Evolutionary conservation across 2,888 invertebrate genomes (phyloP).

Genomic region (Cacoxenus indagator): DNA sequence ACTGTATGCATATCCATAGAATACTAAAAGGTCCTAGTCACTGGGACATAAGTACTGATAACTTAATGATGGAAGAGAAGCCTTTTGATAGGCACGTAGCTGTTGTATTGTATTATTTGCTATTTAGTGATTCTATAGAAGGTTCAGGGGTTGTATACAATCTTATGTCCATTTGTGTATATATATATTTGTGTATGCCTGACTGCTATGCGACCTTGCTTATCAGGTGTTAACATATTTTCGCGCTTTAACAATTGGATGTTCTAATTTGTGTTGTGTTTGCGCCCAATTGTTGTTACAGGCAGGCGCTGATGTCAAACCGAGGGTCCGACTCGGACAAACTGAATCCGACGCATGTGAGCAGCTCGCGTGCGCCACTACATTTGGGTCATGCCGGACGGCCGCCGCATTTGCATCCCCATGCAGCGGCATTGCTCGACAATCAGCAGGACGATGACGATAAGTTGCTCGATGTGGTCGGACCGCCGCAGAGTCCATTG

Average conservation of each 20-base stretch:
- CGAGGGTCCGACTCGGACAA: constrained; percentile 72
- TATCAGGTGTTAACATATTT: too few relatives aligned
- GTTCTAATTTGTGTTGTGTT: constrained; percentile 68
- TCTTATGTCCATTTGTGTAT: too few relatives aligned
- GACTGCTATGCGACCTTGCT: too few relatives aligned
- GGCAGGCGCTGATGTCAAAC: constrained; percentile 77
- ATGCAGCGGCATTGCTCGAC: constrained; percentile 63
- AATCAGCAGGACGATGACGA: constrained; percentile 84
- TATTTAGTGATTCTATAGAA: too few relatives aligned
- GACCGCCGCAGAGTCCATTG: constrained; percentile 86
- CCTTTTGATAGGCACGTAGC: too few relatives aligned
- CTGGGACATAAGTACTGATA: too few relatives aligned
- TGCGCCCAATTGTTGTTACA: constrained; percentile 73
- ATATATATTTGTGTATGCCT: too few relatives aligned
- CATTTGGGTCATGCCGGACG: constrained; percentile 70
- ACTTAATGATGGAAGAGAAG: too few relatives aligned
- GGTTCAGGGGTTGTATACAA: too few relatives aligned
- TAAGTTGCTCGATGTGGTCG: constrained; percentile 87
- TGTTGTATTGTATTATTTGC: too few relatives aligned
- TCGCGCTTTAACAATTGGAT: constrained; percentile 64
- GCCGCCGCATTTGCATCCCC: constrained; percentile 65
- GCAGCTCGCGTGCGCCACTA: constrained; percentile 70
- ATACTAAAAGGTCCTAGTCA: too few relatives aligned
- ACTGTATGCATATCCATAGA: too few relatives aligned
- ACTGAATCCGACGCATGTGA: constrained; percentile 74